These are phyloP conservation scores for Pilophorus perplexus DNA, from an alignment of 2,888 invertebrate species.

Conservation along the genomic window DNA sequence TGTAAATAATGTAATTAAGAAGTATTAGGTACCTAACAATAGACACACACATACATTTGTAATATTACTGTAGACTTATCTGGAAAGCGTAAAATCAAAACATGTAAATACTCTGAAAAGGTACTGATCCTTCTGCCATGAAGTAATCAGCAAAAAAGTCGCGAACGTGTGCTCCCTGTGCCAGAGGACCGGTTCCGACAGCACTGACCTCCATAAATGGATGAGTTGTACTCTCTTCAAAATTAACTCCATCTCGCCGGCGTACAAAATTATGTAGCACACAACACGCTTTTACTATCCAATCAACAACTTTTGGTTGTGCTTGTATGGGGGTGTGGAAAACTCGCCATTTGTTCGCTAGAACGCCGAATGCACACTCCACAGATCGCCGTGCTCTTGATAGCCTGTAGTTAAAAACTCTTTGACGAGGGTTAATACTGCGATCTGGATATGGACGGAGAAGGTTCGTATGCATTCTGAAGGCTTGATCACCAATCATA, in stretches of 20 bases:
- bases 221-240: slow-evolving; percentile 31
- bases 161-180: slow-evolving; percentile 5
- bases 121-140: slow-evolving; percentile 3
- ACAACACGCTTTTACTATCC: slow-evolving; percentile 18
- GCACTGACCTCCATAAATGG: slow-evolving; percentile 18
- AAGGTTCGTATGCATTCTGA: slow-evolving; percentile 22
- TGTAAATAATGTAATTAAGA: neutral
- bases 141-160: slow-evolving; percentile 9
- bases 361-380: slow-evolving; percentile 19
- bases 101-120: neutral
- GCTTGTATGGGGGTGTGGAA: slow-evolving; percentile 14
- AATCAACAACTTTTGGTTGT: slow-evolving; percentile 7
- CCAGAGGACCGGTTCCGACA: neutral
- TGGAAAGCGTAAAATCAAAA: slow-evolving; percentile 8
- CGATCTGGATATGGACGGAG: slow-evolving; percentile 3
- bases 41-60: neutral
- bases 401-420: slow-evolving; percentile 22
- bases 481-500: slow-evolving; percentile 15
- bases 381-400: slow-evolving; percentile 19
- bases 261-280: slow-evolving; percentile 13
- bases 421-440: slow-evolving; percentile 3
- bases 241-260: slow-evolving; percentile 5
- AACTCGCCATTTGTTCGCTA: slow-evolving; percentile 27
- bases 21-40: neutral
- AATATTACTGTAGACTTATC: neutral